Evolutionary conservation across 2,113 vertebrate species (phyloP).

Genomic region (Xiphophorus hellerii): DNA sequence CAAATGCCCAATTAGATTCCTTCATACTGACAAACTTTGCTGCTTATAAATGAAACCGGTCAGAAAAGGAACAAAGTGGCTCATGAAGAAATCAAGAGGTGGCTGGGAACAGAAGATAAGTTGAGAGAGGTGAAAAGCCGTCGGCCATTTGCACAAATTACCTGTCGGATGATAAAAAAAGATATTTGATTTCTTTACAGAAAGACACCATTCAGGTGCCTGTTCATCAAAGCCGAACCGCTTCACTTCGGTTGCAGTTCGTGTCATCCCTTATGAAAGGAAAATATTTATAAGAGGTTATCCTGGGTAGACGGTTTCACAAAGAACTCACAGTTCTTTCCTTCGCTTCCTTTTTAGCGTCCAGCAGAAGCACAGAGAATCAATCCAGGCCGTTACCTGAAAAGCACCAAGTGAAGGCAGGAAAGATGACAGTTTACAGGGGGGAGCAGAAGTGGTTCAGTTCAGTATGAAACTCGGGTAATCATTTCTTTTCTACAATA

Average conservation of each 20-base stretch:
- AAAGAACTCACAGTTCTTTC: no score
- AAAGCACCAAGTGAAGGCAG: neutral
- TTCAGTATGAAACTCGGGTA: neutral
- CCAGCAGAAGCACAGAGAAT: neutral
- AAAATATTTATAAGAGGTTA: no score
- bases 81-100: neutral
- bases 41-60: neutral
- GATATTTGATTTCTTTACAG: neutral
- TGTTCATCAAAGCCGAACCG: no score
- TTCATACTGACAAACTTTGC: neutral
- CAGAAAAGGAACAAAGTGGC: neutral
- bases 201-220: no score
- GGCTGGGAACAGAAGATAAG: conserved; percentile 1
- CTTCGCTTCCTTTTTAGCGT: neutral
- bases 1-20: neutral
- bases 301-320: no score
- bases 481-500: neutral
- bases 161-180: neutral
- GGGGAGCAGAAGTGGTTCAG: neutral
- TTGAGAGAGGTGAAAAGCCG: neutral
- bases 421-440: neutral
- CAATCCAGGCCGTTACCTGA: neutral
- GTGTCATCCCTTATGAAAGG: no score
- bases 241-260: no score
- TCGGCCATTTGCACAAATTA: neutral